These are phyloP conservation scores for Muntiacus reevesi DNA, from an alignment of 2,113 vertebrate species.

Conservation along the genomic window DNA sequence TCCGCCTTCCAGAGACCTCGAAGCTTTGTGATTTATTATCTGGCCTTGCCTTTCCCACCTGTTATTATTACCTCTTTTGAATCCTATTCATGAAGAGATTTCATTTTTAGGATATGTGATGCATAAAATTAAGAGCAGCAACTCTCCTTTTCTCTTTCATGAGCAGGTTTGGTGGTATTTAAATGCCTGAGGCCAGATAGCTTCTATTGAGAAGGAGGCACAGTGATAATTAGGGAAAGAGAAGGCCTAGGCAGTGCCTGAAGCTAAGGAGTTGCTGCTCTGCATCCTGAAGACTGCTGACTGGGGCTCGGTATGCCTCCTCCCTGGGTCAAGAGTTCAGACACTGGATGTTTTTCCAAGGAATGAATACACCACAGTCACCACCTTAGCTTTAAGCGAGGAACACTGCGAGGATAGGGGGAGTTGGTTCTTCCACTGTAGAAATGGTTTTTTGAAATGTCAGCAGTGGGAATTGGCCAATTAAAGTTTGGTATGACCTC, in stretches of 20 bases:
- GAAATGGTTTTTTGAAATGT: not conserved
- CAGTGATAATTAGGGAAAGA: not conserved
- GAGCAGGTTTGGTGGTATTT: not conserved
- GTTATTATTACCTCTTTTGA: not conserved
- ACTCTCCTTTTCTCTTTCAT: not conserved
- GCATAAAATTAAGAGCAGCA: conserved; percentile 36
- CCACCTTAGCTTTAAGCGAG: not conserved
- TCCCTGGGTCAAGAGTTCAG: not conserved
- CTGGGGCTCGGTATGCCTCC: not conserved
- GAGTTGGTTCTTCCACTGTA: not conserved
- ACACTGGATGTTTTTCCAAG: not conserved
- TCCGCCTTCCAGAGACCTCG: not conserved
- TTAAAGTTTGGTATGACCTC: not conserved
- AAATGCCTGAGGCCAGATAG: not conserved
- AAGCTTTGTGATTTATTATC: conserved; percentile 29
- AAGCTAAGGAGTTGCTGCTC: not conserved
- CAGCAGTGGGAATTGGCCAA: not conserved
- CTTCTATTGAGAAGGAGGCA: not conserved
- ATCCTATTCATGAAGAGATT: not conserved
- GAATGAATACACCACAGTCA: not conserved
- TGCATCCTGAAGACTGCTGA: not conserved
- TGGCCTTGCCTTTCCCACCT: not conserved
- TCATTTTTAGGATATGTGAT: not conserved
- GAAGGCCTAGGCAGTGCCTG: accelerated
- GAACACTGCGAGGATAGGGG: not conserved